A percentile compares a stretch with the other conserved stretches of the same genome.
Conservation (phyloP, 2,888 invertebrate species). For the Macaria notata region DNA sequence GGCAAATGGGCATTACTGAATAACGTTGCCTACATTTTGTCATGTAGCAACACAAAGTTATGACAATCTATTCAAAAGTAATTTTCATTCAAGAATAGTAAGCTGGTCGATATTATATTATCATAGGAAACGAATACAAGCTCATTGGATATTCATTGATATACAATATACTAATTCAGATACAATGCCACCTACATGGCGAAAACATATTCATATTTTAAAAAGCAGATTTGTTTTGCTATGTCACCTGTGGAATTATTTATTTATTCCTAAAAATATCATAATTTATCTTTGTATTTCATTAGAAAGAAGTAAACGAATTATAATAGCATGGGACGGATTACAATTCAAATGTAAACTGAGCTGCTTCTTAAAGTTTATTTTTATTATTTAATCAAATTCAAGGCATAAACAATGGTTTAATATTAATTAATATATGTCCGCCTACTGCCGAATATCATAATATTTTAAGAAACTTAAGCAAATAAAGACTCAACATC, state of each 20-base stretch:
- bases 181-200: constrained; percentile 22
- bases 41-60: too few species aligned
- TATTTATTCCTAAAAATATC: neutral
- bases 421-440: too few species aligned
- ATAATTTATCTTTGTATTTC: too few species aligned
- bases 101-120: constrained; percentile 10
- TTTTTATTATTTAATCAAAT: constrained; percentile 14
- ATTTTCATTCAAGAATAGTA: constrained; percentile 16
- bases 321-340: constrained; percentile 7
- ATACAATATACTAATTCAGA: constrained; percentile 14
- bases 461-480: too few species aligned
- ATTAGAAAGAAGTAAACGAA: neutral
- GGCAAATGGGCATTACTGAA: neutral
- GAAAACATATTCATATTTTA: constrained; percentile 12
- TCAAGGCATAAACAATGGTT: neutral
- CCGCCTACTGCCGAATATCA: too few species aligned
- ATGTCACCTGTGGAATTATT: neutral
- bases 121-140: constrained; percentile 15
- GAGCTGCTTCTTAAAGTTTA: constrained; percentile 12
- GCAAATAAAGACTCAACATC: too few species aligned
- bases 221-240: neutral
- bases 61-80: constrained; percentile 7
- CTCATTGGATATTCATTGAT: constrained; percentile 20
- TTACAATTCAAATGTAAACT: constrained; percentile 18
- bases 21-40: too few species aligned